Conservation (phyloP, 2,797 vertebrate genomes). For the Myotis planiceps region DNA sequence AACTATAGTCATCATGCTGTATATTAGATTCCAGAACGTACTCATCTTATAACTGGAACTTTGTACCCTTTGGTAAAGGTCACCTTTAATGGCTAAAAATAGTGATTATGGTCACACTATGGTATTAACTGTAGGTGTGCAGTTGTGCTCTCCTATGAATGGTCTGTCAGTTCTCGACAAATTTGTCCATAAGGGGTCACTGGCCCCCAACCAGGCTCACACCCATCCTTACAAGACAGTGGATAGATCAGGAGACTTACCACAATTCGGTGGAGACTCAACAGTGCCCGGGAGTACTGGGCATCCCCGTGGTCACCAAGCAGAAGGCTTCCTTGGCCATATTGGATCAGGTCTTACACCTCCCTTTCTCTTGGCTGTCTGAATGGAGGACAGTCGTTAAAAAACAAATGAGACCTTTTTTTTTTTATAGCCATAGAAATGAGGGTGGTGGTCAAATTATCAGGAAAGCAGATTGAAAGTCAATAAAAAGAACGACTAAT, state of each 20-base stretch:
- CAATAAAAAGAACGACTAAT: background rate
- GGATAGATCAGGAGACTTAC: background rate
- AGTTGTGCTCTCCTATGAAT: background rate
- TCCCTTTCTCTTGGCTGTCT: background rate
- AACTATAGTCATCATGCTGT: background rate
- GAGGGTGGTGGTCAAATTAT: background rate
- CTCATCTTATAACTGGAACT: background rate
- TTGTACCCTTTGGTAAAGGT: background rate
- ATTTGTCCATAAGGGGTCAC: background rate
- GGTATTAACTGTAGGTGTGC: background rate
- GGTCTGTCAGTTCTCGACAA: background rate
- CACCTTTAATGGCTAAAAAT: background rate
- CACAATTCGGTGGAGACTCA: background rate
- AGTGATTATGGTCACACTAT: background rate
- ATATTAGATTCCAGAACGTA: background rate
- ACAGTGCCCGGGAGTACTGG: background rate
- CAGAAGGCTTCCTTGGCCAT: background rate
- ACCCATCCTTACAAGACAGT: background rate
- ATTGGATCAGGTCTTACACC: background rate
- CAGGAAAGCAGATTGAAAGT: background rate
- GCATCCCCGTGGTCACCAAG: accelerated
- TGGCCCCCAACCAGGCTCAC: background rate
- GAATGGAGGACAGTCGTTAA: background rate
- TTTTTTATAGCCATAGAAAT: background rate
- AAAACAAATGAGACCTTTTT: background rate